Base-by-base conservation (phyloP, 2,113 vertebrate species). In the Gobius niger region DNA sequence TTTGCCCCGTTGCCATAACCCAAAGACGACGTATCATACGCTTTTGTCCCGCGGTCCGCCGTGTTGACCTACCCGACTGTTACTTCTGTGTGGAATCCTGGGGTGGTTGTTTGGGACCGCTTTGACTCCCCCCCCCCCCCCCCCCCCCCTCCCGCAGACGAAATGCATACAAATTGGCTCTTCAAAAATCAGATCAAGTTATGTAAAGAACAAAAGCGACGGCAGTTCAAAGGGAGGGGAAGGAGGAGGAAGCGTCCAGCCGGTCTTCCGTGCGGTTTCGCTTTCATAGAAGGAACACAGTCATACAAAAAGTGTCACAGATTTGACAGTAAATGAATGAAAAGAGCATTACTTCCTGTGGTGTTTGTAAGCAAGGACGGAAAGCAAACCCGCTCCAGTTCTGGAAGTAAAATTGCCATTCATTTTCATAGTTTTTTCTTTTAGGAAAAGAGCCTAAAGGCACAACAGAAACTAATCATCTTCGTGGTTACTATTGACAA, bases 141-240 rank as follows among this genome's bases (percentile, higher is more conserved):
- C 59, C 59, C 57, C 7, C 42, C 44, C 77, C 81, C 63, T 73
- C 71, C 42, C 15, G 13, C 70, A 67, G 57, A 50, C 85, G 77
- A 78, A 87, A 87, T 90, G 93, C 93, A 95, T 95, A 95, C 92
- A 94, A 95, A 95, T 93, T 82, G 93, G 90, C 70, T 82, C 88
- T 88, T 89, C 47, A 82, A 91, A 95, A 92, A 95, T 92, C 86
- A 89, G 90, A 87, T 93, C 85, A 88, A 92, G 91, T 93, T 94
- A 94, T 94, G 92, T 94, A 91, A 92, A 94, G 93, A 92, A 95
- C 93, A 96, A 97, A 95, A 93, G 89, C 88, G 87, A 89, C 89
- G 86, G 67, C 85, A 93, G 94, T 94, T 96, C 94, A 96, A 96
- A 91, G 93, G 4, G 40, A 65, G 65, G n/a, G 47, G 15, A 60